Percentiles rank a stretch among this genome's conserved stretches.
Evolutionary conservation across 2,113 vertebrate species (phyloP).

Genomic region (Daphoenositta chrysoptera): DNA sequence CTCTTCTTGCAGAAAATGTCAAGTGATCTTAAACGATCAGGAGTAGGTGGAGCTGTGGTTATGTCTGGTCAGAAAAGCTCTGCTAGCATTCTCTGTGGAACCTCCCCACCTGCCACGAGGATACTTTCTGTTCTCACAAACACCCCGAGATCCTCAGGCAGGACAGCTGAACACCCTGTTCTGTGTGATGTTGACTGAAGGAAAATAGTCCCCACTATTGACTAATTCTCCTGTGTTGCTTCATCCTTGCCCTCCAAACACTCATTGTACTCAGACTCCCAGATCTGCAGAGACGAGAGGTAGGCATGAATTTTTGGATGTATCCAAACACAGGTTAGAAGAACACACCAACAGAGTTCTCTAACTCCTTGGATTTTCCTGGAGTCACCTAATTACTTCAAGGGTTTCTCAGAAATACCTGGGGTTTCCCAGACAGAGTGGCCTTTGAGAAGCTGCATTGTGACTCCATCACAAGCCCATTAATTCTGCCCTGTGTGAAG

Average conservation of each 20-base stretch:
- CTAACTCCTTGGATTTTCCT: conserved; percentile 3
- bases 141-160: background rate
- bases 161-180: background rate
- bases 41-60: background rate
- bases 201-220: background rate
- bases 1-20: background rate
- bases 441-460: background rate
- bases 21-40: background rate
- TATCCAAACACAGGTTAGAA: background rate
- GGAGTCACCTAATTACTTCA: conserved; percentile 5
- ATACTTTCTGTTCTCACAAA: background rate
- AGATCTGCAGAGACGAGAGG: background rate
- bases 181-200: background rate
- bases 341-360: background rate
- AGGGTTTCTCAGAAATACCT: conserved; percentile 21
- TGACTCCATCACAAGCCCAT: background rate
- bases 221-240: background rate
- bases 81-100: background rate
- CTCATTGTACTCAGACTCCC: background rate
- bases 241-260: background rate
- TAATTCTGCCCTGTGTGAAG: background rate
- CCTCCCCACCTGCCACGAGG: background rate
- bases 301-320: background rate
- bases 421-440: background rate
- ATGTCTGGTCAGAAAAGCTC: background rate